A percentile compares a stretch with the other conserved stretches of the same genome.
phyloP scores from a whole-genome alignment of 2,113 vertebrate genomes.

The Aptenodytes forsteri region DNA sequence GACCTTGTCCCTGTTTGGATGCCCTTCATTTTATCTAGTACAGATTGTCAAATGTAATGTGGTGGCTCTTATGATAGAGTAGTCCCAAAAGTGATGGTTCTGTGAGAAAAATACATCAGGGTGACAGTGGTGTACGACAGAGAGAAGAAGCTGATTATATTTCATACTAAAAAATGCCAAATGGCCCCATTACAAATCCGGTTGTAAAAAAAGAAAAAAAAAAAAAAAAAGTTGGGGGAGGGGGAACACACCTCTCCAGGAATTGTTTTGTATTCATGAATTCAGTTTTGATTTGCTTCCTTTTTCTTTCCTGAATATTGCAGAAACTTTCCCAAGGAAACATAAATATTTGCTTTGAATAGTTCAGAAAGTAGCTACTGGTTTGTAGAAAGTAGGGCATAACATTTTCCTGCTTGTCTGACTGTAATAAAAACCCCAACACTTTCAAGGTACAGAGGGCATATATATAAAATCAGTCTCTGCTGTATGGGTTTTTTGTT shows the following conservation, averaged over 20 bases:
- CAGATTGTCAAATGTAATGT: constrained; percentile 42
- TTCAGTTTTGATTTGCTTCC: neutral
- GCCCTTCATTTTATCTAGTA: constrained; percentile 48
- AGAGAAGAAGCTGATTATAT: constrained; percentile 30
- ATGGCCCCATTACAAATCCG: neutral
- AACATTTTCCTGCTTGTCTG: neutral
- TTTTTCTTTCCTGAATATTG: neutral
- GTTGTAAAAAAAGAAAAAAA: neutral
- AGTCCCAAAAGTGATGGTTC: constrained; percentile 46
- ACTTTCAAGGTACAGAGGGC: neutral
- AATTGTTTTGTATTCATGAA: constrained; percentile 17
- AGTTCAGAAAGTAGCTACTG: neutral
- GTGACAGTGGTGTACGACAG: neutral
- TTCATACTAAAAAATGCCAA: constrained; percentile 29
- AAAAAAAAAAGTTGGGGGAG: neutral
- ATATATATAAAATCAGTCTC: neutral
- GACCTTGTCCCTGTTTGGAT: constrained; percentile 59
- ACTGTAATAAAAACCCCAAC: neutral
- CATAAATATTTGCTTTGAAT: neutral
- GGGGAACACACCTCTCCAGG: neutral
- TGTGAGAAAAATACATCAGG: constrained; percentile 34
- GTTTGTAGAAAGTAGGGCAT: neutral
- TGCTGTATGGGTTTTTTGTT: neutral
- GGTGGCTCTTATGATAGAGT: constrained; percentile 24
- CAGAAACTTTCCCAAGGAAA: neutral